A percentile compares a stretch with the other conserved stretches of the same genome.
These are phyloP conservation scores for Motacilla tschutschensis DNA, from an alignment of 2,113 vertebrate genomes.

Conservation along the genomic window DNA sequence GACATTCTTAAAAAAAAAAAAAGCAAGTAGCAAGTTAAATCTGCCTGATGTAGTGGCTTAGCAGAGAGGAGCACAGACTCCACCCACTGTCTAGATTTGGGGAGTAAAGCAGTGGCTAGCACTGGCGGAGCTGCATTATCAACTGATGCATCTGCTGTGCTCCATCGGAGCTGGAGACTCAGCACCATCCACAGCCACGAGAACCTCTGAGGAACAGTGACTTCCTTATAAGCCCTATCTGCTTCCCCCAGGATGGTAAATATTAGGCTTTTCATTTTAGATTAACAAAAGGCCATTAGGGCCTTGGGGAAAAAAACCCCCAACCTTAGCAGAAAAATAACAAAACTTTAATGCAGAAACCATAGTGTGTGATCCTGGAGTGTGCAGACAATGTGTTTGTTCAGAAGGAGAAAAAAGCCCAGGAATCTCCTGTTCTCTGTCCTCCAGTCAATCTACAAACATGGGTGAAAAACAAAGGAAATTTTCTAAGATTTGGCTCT, in stretches of 20 bases:
- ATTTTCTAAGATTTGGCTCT: not conserved
- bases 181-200: fast-evolving
- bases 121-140: not conserved
- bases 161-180: not conserved
- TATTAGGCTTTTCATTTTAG: not conserved
- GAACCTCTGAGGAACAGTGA: not conserved
- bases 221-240: not conserved
- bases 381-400: not conserved
- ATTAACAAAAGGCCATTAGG: not conserved
- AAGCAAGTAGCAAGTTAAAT: not conserved
- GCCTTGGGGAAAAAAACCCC: not conserved
- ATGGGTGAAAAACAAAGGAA: not conserved
- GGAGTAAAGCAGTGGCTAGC: not conserved
- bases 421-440: not conserved
- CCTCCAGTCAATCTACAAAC: not conserved
- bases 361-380: not conserved
- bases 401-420: not conserved
- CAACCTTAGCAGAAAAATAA: not conserved
- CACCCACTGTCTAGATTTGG: not conserved
- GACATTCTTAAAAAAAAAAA: not conserved
- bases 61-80: not conserved
- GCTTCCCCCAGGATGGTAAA: not conserved
- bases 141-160: not conserved
- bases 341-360: not conserved
- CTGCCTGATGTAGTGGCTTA: not conserved